These are phyloP conservation scores for Chrysemys picta DNA, from an alignment of 2,113 vertebrate species.

Conservation along the genomic window DNA sequence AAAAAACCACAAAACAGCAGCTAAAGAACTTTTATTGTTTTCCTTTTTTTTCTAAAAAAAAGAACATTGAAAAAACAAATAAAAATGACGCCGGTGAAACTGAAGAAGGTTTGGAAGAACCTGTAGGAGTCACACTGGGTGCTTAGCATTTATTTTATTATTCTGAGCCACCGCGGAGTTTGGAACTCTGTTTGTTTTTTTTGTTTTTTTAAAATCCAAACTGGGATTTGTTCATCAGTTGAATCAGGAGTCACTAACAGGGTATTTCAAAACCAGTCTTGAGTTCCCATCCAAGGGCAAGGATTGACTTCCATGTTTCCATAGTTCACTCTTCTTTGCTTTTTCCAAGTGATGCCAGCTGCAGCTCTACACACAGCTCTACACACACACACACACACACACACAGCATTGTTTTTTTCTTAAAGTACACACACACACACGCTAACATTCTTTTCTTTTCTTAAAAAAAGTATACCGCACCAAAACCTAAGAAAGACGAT, in stretches of 20 bases:
- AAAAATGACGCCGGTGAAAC: conserved; percentile 57
- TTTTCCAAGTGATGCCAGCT: conserved; percentile 58
- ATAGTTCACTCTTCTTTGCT: conserved; percentile 26
- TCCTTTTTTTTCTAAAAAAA: conserved; percentile 56
- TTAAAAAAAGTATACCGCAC: conserved; percentile 27
- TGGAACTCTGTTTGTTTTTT: conserved; percentile 53
- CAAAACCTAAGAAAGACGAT: conserved; percentile 73
- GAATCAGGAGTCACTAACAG: conserved; percentile 74
- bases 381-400: neutral
- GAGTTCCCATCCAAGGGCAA: conserved; percentile 33
- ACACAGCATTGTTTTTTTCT: conserved; percentile 12
- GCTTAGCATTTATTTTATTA: conserved; percentile 39
- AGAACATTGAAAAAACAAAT: conserved; percentile 15
- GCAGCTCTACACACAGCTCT: neutral
- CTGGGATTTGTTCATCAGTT: conserved; percentile 72
- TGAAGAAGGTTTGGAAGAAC: conserved; percentile 57
- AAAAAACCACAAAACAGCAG: conserved; percentile 47
- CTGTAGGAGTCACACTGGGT: conserved; percentile 38
- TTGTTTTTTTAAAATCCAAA: conserved; percentile 65
- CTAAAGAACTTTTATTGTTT: conserved; percentile 72
- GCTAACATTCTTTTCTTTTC: conserved; percentile 1
- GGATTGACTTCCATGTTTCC: conserved; percentile 11
- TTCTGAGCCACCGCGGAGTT: conserved; percentile 70
- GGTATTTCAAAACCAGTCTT: conserved; percentile 68
- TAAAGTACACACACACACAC: neutral